These are phyloP conservation scores for Paradoxurus hermaphroditus DNA, from an alignment of 2,113 vertebrate genomes.

Conservation along the genomic window DNA sequence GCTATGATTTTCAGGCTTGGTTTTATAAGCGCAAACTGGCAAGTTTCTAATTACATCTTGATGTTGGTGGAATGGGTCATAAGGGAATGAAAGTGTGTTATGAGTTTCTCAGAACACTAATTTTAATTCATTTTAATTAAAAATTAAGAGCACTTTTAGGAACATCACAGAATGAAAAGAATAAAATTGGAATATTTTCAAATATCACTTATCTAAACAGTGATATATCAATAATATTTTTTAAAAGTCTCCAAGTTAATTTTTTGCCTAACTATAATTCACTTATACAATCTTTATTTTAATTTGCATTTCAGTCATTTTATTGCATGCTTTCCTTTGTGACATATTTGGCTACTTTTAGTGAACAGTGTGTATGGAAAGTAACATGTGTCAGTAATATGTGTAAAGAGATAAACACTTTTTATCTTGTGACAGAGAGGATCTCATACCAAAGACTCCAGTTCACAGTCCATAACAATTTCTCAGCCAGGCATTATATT, in stretches of 20 bases:
- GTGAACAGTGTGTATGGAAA: background rate
- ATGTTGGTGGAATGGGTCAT: background rate
- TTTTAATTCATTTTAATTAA: slow-evolving; percentile 41
- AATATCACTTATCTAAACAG: background rate
- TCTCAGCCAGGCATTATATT: background rate
- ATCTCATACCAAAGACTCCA: background rate
- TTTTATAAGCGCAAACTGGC: background rate
- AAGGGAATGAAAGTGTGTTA: background rate
- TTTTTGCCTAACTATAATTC: background rate
- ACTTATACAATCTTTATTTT: background rate
- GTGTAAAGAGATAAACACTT: background rate
- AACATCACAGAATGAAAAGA: background rate
- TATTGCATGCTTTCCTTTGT: background rate
- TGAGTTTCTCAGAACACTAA: slow-evolving; percentile 2
- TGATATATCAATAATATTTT: background rate
- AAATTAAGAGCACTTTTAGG: background rate
- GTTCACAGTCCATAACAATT: background rate
- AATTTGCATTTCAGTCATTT: background rate
- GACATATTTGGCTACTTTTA: background rate
- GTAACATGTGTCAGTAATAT: background rate
- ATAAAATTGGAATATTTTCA: background rate
- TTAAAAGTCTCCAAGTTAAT: background rate
- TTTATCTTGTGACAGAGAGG: background rate
- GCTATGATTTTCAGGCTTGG: background rate
- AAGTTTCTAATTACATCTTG: background rate